Evolutionary conservation across 1,140 invertebrate genomes (phyloP), one percentile per base, ranked within the genome.

Genomic region (Nasonia vitripennis): DNA sequence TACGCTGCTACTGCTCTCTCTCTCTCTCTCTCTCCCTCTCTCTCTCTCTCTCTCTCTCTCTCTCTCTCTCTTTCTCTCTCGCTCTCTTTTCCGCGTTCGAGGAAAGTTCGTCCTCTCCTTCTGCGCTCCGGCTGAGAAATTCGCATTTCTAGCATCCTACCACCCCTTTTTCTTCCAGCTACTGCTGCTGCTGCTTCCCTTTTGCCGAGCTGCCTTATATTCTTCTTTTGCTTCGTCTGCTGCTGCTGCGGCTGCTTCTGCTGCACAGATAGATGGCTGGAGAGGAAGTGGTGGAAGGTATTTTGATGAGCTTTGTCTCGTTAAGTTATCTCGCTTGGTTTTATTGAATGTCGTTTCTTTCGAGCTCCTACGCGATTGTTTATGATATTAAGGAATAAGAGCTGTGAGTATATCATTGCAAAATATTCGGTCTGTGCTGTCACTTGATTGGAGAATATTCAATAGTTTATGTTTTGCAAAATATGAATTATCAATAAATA

Each of bases 1-100:
- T 93, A 93, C 92, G 90, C 90, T 87, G 86, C 89, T 89, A 86
- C 87, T 71, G 84, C 89, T 87, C 86, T 88, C 81, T 87, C 88
- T 85, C 89, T 86, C 81, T 48, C 85, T 77, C 82, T n/a, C 48
- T 27, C 11, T 5, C 34, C 27, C 51, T 67, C 1, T 27, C 27
- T 27, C 11, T 5, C 34, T 41, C 70, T 45, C 55, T 78, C 73
- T 77, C 74, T 71, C 88, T 85, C 89, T 86, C 83, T 48, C 85
- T 78, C 82, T n/a, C 48, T 27, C 11, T 5, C 34, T 41, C 70
- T 67, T 27, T 27, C 27, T 27, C 11, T 5, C 34, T 41, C 70
- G 45, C 37, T 81, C 73, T 77, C 74, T 71, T 84, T 84, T 84
- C 82, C 82, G 31, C 31, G 73, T 84, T 84, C 71, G 51, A 79